Conservation (phyloP, 2,113 vertebrate genomes). For the Brachirus orientalis region DNA sequence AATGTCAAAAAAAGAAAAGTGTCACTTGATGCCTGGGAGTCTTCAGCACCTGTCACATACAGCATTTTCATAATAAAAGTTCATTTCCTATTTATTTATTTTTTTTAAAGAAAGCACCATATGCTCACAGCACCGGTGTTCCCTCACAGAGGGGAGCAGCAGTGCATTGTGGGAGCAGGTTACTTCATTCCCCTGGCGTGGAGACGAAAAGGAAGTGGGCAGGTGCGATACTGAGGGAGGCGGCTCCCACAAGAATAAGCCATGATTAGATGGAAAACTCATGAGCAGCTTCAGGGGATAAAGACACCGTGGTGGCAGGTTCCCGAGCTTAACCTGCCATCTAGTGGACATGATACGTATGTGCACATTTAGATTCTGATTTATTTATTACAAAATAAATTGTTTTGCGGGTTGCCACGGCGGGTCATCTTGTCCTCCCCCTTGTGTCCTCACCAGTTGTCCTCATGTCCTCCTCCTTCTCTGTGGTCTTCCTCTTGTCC, state of each 20-base stretch:
- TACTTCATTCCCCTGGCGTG: slow-evolving; percentile 47
- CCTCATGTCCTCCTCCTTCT: too few species aligned
- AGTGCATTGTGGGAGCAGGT: slow-evolving; percentile 68
- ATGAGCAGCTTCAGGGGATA: slow-evolving; percentile 24
- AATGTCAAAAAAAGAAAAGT: neutral
- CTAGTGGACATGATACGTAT: slow-evolving; percentile 68
- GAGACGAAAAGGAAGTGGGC: slow-evolving; percentile 58
- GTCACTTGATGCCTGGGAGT: slow-evolving; percentile 3
- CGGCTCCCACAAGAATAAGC: slow-evolving; percentile 68
- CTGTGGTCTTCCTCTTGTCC: too few species aligned
- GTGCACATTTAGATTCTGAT: slow-evolving; percentile 9
- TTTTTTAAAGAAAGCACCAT: slow-evolving; percentile 49
- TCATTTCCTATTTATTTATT: slow-evolving; percentile 47
- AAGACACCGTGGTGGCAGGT: neutral
- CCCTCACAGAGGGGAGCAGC: slow-evolving; percentile 46
- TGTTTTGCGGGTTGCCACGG: too few species aligned
- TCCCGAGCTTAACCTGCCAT: slow-evolving; percentile 74
- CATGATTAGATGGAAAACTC: slow-evolving; percentile 73
- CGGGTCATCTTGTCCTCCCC: too few species aligned
- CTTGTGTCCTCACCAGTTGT: too few species aligned
- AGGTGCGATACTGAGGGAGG: slow-evolving; percentile 72
- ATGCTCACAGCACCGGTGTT: slow-evolving; percentile 49
- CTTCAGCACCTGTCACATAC: slow-evolving; percentile 12
- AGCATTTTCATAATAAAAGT: slow-evolving; percentile 43
- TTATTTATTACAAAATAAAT: neutral